Evolutionary conservation across 2,797 vertebrate species (phyloP).

Genomic region (Bryconaethiops microstoma): DNA sequence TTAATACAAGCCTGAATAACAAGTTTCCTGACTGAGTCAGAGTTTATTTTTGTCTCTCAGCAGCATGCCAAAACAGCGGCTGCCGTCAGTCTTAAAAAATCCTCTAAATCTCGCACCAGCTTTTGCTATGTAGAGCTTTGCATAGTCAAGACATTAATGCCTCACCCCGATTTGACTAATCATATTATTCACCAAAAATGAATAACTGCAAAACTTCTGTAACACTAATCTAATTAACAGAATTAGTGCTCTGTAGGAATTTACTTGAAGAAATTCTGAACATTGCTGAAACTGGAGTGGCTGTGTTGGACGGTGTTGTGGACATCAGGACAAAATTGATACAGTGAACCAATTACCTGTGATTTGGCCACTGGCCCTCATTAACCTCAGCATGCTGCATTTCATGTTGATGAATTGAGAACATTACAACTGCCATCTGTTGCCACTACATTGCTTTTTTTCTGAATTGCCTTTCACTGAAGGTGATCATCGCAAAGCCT

Average conservation of each 20-base stretch:
- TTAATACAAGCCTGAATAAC: neutral
- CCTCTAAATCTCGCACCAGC: neutral
- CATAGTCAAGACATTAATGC: neutral
- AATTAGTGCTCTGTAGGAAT: slow-evolving; percentile 57
- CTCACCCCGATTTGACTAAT: neutral
- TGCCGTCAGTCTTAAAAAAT: neutral
- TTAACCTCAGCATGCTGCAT: slow-evolving; percentile 74
- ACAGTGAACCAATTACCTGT: slow-evolving; percentile 71
- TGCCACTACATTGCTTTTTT: slow-evolving; percentile 54
- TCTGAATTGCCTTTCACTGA: slow-evolving; percentile 26
- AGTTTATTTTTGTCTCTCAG: slow-evolving; percentile 6
- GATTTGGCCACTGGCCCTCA: slow-evolving; percentile 67
- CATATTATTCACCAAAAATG: slow-evolving; percentile 16
- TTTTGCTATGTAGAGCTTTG: neutral
- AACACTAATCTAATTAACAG: slow-evolving; percentile 40
- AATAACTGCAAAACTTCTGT: slow-evolving; percentile 22
- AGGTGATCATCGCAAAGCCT: slow-evolving; percentile 27
- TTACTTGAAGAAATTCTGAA: slow-evolving; percentile 56
- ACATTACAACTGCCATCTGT: slow-evolving; percentile 70
- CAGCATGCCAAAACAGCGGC: neutral
- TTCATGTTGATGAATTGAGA: slow-evolving; percentile 69
- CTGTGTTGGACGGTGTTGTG: slow-evolving; percentile 59
- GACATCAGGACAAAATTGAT: slow-evolving; percentile 52
- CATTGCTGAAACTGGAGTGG: slow-evolving; percentile 65
- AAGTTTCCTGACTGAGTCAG: neutral